Base-by-base conservation (phyloP, 2,797 vertebrate genomes). In the Tamandua tetradactyla region DNA sequence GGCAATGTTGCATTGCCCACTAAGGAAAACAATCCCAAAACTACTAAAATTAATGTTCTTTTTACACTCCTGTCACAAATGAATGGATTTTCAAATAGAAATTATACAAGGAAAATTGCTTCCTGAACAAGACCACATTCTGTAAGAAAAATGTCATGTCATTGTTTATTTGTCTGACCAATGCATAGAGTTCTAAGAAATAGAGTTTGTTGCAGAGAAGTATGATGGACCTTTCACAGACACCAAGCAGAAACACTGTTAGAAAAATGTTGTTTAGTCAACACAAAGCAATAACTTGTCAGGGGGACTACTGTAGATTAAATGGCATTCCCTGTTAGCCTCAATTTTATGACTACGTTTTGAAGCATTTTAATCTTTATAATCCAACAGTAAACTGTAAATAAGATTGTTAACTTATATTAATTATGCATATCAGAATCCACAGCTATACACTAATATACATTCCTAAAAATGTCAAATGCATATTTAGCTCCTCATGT, bases 91-190 rank as follows among this genome's bases (percentile, higher is more conserved):
- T 95, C 96, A 97, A 95, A 91, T 83, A 95, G 94, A 96, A 97
- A 95, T 97, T 97, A 94, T 97, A 94, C 75, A 89, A 95, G 87
- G 75, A 92, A 97, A 97, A 96, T 96, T 97, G 92, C 87, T 96
- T 97, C 95, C 85, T 84, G 94, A 96, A 89, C 61, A 95, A 93
- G 96, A 96, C n/a, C 71, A 81, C 42, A 93, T 94, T 96, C 87
- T 84, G 81, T 49, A 96, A 95, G 94, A 92, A 93, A 97, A 96
- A 97, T 95, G 91, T 78, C 96, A 96, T 61, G 40, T 32, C 44
- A 74, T 79, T 93, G 40, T 97, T 97, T 95, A 96, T 88, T 94
- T 94, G 78, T 93, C 94, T 95, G 94, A 93, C 95, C 87, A 87
- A 55, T 93, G 25, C 40, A 95, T 59, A 90, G 79, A 40, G 75